phyloP scores from a whole-genome alignment of 2,797 vertebrate genomes.

The Phataginus tricuspis region DNA sequence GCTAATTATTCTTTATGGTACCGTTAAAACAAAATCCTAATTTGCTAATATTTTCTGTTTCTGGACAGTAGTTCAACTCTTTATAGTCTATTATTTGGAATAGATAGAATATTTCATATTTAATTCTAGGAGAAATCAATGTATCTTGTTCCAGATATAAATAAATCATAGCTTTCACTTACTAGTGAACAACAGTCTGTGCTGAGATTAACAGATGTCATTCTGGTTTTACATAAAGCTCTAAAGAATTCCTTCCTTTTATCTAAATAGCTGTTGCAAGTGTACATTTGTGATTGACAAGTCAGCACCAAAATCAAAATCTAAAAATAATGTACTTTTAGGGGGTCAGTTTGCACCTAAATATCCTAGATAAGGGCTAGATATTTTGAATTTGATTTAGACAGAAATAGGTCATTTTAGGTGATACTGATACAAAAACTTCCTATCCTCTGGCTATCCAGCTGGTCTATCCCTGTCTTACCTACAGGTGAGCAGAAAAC shows the following conservation, averaged over 20 bases:
- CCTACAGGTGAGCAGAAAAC: background rate
- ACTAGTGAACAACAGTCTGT: background rate
- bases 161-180: slow-evolving; percentile 39
- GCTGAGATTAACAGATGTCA: background rate
- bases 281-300: slow-evolving; percentile 14
- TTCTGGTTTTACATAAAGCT: slow-evolving; percentile 33
- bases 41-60: slow-evolving; percentile 43
- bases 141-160: background rate
- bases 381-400: background rate
- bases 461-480: background rate
- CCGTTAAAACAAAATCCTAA: slow-evolving; percentile 34
- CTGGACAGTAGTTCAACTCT: background rate
- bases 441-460: background rate
- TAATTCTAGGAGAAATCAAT: slow-evolving; percentile 39
- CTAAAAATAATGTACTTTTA: background rate
- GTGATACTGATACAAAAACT: background rate
- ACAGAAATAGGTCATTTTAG: slow-evolving; percentile 19
- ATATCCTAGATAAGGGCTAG: background rate
- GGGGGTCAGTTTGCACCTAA: background rate
- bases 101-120: slow-evolving; percentile 44
- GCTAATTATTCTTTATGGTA: slow-evolving; percentile 41
- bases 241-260: slow-evolving; percentile 23
- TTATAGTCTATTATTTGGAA: background rate
- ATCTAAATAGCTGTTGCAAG: background rate
- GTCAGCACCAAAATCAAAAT: background rate